Conservation (phyloP, 2,888 invertebrate species). For the Ommatoiulus sabulosus region DNA sequence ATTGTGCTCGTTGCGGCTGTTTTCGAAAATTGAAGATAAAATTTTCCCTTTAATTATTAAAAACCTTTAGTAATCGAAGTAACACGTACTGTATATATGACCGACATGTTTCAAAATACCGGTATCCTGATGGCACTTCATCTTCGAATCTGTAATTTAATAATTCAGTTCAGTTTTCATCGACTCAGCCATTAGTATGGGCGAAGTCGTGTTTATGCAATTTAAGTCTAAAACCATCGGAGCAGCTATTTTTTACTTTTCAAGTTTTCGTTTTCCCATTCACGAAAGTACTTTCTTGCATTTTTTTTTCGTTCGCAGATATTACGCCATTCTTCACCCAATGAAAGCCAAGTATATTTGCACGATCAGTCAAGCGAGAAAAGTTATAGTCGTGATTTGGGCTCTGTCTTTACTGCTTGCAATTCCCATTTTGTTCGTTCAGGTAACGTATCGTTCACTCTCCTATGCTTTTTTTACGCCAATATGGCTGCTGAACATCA, state of each 20-base stretch:
- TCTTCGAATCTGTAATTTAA: too few species aligned
- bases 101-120: too few species aligned
- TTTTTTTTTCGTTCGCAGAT: conserved; percentile 69
- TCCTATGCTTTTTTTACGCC: not conserved
- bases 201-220: too few species aligned
- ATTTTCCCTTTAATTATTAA: too few species aligned
- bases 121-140: too few species aligned
- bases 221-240: not conserved
- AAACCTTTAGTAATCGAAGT: too few species aligned
- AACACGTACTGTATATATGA: too few species aligned
- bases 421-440: conserved; percentile 74
- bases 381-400: conserved; percentile 75
- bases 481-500: conserved; percentile 21
- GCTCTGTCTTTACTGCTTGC: conserved; percentile 73
- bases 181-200: too few species aligned
- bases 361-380: conserved; percentile 75
- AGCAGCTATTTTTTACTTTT: not conserved
- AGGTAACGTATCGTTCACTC: conserved; percentile 68
- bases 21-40: too few species aligned
- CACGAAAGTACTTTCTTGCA: not conserved
- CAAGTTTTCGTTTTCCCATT: not conserved
- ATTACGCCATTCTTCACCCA: conserved; percentile 79
- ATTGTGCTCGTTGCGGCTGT: too few species aligned
- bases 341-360: conserved; percentile 78
- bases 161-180: too few species aligned